Base-by-base conservation (phyloP, 2,888 invertebrate species). In the Papilio protenor region DNA sequence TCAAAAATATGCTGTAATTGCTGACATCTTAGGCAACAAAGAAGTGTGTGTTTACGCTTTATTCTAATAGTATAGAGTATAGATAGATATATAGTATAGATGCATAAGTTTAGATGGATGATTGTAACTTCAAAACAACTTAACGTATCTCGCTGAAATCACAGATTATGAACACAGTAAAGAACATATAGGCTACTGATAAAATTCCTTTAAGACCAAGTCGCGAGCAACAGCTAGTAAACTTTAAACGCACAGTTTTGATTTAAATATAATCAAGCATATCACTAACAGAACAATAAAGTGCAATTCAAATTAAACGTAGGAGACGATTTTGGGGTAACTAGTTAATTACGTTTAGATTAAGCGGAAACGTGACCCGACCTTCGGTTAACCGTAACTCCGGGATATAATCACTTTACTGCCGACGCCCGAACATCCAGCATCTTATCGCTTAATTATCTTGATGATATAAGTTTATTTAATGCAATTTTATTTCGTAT, bases 331-430 rank as follows among this genome's bases (percentile, higher is more conserved):
- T 82, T 84, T 83, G 80, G 81, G 82, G 79, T 80, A 76, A 79
- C 79, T 76, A 72, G 81, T 80, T 81, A 81, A 83, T 82, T 82
- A 80, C 80, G 79, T 81, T 80, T 73, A 82, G 82, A 82, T 82
- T 81, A 82, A 79, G 78, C 59, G 55, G 49, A 55, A 73, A 77
- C 77, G 77, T 57, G 73, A 75, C 78, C 81, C 78, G 79, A 70
- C 81, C 80, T 77, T 77, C 69, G 80, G 80, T 79, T 80, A 81
- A 79, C 80, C 81, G 78, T 79, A 80, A 75, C 77, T 79, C 76
- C 75, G 75, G 79, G 64, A 66, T 75, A 79, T 83, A 83, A 83
- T 82, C 81, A 80, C 78, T 81, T 81, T 81, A 83, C 80, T 77
- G 76, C 79, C 33, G 55, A 79, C 76, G 78, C 79, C 73, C 66